A percentile compares a stretch with the other conserved stretches of the same genome.
phyloP scores from a whole-genome alignment of 2,113 vertebrate species.

The Myrmecobius fasciatus region DNA sequence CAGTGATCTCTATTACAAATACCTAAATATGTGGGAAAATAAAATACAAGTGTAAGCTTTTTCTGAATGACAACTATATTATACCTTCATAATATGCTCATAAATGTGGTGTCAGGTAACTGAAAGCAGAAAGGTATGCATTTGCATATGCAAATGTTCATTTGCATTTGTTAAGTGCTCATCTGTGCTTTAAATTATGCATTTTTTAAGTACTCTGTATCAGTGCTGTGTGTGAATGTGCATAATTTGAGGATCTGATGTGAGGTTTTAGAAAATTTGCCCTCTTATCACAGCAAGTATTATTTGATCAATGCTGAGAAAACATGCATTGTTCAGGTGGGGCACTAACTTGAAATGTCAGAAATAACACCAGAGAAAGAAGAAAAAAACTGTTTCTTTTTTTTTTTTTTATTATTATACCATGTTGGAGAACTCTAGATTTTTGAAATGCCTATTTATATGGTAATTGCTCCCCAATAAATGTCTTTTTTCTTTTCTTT shows the following conservation, averaged over 20 bases:
- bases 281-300: slow-evolving; percentile 37
- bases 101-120: not conserved
- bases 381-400: slow-evolving; percentile 53
- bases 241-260: not conserved
- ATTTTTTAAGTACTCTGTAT: not conserved
- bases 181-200: not conserved
- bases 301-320: not conserved
- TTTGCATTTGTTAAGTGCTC: not conserved
- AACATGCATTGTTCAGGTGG: slow-evolving; percentile 37
- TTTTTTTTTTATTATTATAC: slow-evolving; percentile 30
- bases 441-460: slow-evolving; percentile 73
- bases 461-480: slow-evolving; percentile 74
- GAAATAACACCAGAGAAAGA: slow-evolving; percentile 24
- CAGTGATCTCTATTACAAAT: not conserved
- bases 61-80: slow-evolving; percentile 24
- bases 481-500: slow-evolving; percentile 66
- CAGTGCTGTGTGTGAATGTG: not conserved
- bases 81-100: not conserved
- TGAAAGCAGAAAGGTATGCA: not conserved
- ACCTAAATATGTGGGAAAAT: slow-evolving; percentile 1
- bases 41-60: slow-evolving; percentile 32
- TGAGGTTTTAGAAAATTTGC: not conserved
- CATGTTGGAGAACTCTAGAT: slow-evolving; percentile 60
- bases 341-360: slow-evolving; percentile 56
- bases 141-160: not conserved